Evolutionary conservation across 2,113 vertebrate species (phyloP).

Genomic region (Isurus oxyrinchus): DNA sequence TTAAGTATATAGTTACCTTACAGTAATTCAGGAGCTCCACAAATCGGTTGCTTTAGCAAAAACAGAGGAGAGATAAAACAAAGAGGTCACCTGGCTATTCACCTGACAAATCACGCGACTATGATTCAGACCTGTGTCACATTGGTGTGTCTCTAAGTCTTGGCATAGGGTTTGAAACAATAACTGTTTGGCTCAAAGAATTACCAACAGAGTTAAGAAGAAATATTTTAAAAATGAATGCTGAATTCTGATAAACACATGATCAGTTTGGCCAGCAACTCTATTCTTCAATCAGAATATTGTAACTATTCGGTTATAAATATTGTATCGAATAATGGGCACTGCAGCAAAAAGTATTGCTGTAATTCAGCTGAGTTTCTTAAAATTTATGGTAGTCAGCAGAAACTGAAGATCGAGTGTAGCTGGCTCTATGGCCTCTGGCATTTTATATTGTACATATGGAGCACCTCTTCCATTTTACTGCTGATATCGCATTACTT

Average conservation of each 20-base stretch:
- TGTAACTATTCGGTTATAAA: background rate
- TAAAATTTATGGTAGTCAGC: background rate
- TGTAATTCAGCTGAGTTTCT: background rate
- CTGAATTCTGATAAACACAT: background rate
- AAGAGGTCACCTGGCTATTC: too few relatives aligned
- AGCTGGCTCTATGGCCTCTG: background rate
- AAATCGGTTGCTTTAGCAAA: too few relatives aligned
- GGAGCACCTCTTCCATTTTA: constrained; percentile 6
- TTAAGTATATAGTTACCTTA: too few relatives aligned
- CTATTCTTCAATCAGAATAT: background rate
- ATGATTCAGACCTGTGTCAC: too few relatives aligned
- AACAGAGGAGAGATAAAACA: too few relatives aligned
- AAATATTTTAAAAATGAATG: background rate
- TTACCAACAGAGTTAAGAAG: background rate
- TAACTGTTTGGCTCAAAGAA: background rate
- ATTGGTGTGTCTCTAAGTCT: background rate
- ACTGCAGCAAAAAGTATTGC: background rate
- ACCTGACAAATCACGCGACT: too few relatives aligned
- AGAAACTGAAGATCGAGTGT: background rate
- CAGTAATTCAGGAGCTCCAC: too few relatives aligned
- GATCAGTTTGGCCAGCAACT: background rate
- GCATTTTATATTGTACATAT: background rate
- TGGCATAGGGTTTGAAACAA: background rate
- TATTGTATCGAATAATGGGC: background rate
- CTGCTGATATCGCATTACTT: constrained; percentile 16